Evolutionary conservation across 2,113 vertebrate genomes (phyloP), one percentile per base, ranked within the genome.

Genomic region (Neolamprologus brichardi): DNA sequence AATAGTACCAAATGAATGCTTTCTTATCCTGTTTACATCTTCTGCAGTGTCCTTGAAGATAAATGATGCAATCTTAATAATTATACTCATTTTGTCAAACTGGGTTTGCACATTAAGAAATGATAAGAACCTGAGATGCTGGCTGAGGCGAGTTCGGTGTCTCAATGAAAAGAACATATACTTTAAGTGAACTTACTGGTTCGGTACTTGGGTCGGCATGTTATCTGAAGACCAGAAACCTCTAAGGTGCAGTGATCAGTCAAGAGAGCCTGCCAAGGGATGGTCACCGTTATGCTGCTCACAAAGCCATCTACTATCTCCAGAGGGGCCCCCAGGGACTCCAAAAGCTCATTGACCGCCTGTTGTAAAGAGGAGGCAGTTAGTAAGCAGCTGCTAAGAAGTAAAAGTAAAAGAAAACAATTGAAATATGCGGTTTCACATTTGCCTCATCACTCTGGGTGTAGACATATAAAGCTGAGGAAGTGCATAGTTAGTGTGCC

Each of bases 241-340:
- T 93, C 96, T 89, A 98, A 95, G 1, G 97, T 98, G 94, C 97
- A 98, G 95, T 98, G 97, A 90, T 98, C 98, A 0, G 97, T 98
- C 87, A 98, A 97, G 23, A 98, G 97, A 2, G 97, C 97, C 4
- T 98, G 97, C 98, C 98, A 98, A 30, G 98, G 98, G 89, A 98
- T 98, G 10, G 97, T 97, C 89, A 98, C 97, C 1, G 95, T 87
- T 34, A 98, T 98, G 91, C 96, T 97, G 91, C 95, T 96, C 78
- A 98, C 97, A 30, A 98, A 98, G 58, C 98, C 98, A 86, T 98
- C 98, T 30, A 97, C 96, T 81, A 98, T 97, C 92, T 98, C 98
- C 93, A 98, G 94, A 0, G 98, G 98, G 4, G 97, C 97, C 3
- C 97, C 97, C 2, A 98, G 88, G 1, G 98, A 97, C 85, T 98